Evolutionary conservation across 1,140 invertebrate species (phyloP), one percentile per base, ranked within the genome.

Genomic region (Euura lappo): DNA sequence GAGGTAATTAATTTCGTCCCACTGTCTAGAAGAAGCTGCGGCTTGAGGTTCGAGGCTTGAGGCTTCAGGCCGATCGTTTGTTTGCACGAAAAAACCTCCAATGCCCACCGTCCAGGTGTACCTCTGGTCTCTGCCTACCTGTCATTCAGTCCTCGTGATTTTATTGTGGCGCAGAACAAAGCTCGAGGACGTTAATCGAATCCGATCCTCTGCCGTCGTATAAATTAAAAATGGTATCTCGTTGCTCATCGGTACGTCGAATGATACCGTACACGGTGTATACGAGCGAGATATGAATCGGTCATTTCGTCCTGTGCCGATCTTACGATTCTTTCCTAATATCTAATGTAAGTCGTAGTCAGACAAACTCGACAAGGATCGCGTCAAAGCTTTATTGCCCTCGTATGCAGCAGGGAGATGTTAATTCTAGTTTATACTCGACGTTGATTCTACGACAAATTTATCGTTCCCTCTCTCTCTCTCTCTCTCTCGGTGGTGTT

Each of bases 401-500:
- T 11, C 70, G 72, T 72, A 73, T 11, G 11, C 7, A 42, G 42
- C 70, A 66, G 74, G 72, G 76, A 78, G 74, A 76, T 76, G 77
- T 78, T 76, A 78, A 78, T 78, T 74, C 74, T 73, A 65, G 73
- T 76, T 78, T 74, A 66, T 60, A 75, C 75, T 73, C 71, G 28
- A 45, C 71, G 71, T 71, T 75, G 75, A 78, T 76, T 76, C 71
- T 11, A 13, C 45, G 45, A 70, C 69, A 47, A 70, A 47, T 70
- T 70, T 70, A 70, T 70, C 69, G 69, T 44, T 70, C 45, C 28
- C 3, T 70, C 73, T 3, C 10, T 4, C 13, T n/a, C 51, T 10
- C 51, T 60, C 51, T 60, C 13, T n/a, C 2, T 60, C 51, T 60
- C 13, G 8, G 10, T 60, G 72, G 72, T 75, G 74, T 73, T 75